Conservation (phyloP, 2,113 vertebrate genomes). For the Clarias magur region DNA sequence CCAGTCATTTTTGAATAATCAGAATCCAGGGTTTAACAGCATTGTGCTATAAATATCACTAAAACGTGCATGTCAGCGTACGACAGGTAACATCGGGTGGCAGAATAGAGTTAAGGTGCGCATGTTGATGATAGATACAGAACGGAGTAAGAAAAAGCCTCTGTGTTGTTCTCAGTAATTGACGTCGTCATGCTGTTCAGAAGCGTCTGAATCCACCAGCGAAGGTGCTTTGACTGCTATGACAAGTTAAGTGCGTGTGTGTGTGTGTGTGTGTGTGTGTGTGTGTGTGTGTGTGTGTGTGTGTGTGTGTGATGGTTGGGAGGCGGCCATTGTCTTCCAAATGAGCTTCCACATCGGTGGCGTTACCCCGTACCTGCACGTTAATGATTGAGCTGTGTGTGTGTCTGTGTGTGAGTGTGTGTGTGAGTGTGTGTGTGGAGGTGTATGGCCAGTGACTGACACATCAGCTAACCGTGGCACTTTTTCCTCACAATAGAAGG, state of each 20-base stretch:
- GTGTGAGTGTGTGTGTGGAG: conserved; percentile 65
- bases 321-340: conserved; percentile 73
- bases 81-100: background rate
- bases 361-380: conserved; percentile 75
- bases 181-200: conserved; percentile 27
- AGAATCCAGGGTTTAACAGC: background rate
- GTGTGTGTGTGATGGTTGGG: conserved; percentile 27
- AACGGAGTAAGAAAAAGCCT: background rate
- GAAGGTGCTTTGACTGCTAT: conserved; percentile 69
- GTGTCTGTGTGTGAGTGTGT: conserved; percentile 64
- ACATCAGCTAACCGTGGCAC: conserved; percentile 72
- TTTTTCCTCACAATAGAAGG: conserved; percentile 59
- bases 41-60: too few species aligned
- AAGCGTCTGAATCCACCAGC: conserved; percentile 43
- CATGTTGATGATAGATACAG: background rate
- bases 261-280: conserved; percentile 18
- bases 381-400: conserved; percentile 75
- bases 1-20: background rate
- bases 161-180: background rate
- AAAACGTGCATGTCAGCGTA: too few species aligned
- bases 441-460: conserved; percentile 69
- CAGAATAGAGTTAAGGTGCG: too few species aligned
- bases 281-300: too few species aligned
- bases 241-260: conserved; percentile 70
- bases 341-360: conserved; percentile 76